Evolutionary conservation across 2,888 invertebrate species (phyloP), one percentile per base, ranked within the genome.

Genomic region (Dryobotodes eremita): DNA sequence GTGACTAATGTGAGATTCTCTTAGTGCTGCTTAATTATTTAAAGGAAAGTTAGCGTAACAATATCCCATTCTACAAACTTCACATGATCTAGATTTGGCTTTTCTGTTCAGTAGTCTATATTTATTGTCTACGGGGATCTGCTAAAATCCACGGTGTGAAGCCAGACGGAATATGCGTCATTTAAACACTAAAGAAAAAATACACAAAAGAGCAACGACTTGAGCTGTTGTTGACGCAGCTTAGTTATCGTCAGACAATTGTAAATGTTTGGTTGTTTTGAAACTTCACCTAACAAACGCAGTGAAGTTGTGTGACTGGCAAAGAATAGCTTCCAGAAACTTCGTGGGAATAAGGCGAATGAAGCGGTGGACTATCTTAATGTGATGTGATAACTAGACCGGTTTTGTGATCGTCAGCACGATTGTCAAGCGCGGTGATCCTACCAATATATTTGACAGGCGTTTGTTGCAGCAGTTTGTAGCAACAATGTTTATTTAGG

Each of bases 91-190:
- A 23, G 7, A 57, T 17, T 20, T 17, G 10, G 0, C 10, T 65
- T 23, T 26, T 57, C 8, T 23, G 10, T 46, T 36, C 6, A 8
- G 1, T 31, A 50, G 2, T n/a, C 2, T 36, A 20, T 46, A 50
- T 50, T 65, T n/a, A 57, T 66, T 31, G 2, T 66, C 13, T 5
- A 66, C 23, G 0, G 23, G n/a, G 4, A 75, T 59, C 17, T 85
- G 75, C 15, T 74, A 48, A 15, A 73, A 66, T n/a, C 79, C 71
- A 31, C 76, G 50, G 1, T 73, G 78, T 84, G 71, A 62, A 80
- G 50, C 84, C 83, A 87, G 79, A 83, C 84, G 77, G 64, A 83
- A 84, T 77, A 86, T 80, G 50, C 71, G 69, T 78, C 71, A 81
- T 64, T 71, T 84, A 83, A 86, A 77, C 80, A 76, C 69, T 84